A percentile compares a stretch with the other conserved stretches of the same genome.
These are phyloP conservation scores for Chelon auratus DNA, from an alignment of 2,797 vertebrate species.

Conservation along the genomic window DNA sequence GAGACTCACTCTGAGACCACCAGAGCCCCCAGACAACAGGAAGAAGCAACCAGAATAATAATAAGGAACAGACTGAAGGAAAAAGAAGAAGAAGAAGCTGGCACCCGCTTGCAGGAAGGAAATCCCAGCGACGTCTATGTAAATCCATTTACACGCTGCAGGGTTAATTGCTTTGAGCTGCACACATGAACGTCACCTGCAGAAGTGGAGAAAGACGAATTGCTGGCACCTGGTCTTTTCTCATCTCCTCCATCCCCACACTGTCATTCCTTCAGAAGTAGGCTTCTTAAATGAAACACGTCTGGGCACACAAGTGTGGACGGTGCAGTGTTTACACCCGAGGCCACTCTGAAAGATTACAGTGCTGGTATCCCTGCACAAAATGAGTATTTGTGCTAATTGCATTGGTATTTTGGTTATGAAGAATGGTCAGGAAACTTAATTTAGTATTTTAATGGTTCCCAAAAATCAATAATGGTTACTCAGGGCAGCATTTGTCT, in stretches of 20 bases:
- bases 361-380: background rate
- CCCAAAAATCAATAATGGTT: background rate
- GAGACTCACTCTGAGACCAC: slow-evolving; percentile 35
- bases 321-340: slow-evolving; percentile 8
- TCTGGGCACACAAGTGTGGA: slow-evolving; percentile 25
- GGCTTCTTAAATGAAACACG: slow-evolving; percentile 18
- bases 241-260: slow-evolving; percentile 3
- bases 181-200: slow-evolving; percentile 42
- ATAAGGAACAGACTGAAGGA: slow-evolving; percentile 4
- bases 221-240: slow-evolving; percentile 36
- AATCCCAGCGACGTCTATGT: slow-evolving; percentile 48
- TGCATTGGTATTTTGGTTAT: slow-evolving; percentile 3
- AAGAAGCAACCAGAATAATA: slow-evolving; percentile 21
- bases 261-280: slow-evolving; percentile 11
- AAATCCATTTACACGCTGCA: slow-evolving; percentile 56
- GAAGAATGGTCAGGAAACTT: background rate
- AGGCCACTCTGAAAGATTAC: slow-evolving; percentile 29
- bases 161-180: slow-evolving; percentile 50
- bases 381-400: slow-evolving; percentile 36
- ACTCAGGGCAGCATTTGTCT: no score
- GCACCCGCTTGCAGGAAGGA: slow-evolving; percentile 22
- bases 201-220: slow-evolving; percentile 23
- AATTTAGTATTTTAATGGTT: slow-evolving; percentile 4
- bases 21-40: slow-evolving; percentile 15
- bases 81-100: background rate